phyloP scores from a whole-genome alignment of 2,888 invertebrate genomes.

The Theretra japonica region DNA sequence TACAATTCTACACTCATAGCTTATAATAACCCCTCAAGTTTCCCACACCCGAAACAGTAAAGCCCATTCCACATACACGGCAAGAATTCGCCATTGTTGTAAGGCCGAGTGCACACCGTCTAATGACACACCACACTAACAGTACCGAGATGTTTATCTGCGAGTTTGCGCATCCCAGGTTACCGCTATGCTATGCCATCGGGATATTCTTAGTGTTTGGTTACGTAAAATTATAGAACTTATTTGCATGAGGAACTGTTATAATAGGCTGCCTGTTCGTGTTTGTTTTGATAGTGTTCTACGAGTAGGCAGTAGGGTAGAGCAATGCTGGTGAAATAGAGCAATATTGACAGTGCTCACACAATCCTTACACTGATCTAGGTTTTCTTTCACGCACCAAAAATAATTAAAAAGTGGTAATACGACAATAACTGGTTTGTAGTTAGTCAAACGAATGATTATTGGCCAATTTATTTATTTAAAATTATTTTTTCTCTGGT shows the following conservation, averaged over 20 bases:
- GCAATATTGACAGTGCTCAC: too few relatives aligned
- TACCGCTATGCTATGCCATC: slow-evolving; percentile 45
- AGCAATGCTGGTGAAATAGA: too few relatives aligned
- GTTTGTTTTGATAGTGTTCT: not conserved
- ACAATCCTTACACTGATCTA: too few relatives aligned
- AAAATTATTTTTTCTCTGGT: too few relatives aligned
- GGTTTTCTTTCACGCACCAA: too few relatives aligned
- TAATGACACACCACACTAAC: slow-evolving; percentile 59
- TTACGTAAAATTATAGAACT: slow-evolving; percentile 23
- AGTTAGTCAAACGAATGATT: too few relatives aligned
- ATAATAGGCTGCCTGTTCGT: not conserved
- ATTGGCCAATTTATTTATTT: too few relatives aligned
- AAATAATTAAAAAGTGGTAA: too few relatives aligned
- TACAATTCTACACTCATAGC: too few relatives aligned
- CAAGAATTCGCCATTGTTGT: slow-evolving; percentile 30
- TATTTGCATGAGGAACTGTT: slow-evolving; percentile 11
- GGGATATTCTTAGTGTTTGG: slow-evolving; percentile 30
- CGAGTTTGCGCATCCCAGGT: slow-evolving; percentile 49
- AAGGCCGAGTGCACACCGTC: slow-evolving; percentile 36
- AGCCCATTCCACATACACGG: slow-evolving; percentile 22
- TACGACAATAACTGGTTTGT: too few relatives aligned
- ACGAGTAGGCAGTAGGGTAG: not conserved
- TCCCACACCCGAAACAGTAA: slow-evolving; percentile 9
- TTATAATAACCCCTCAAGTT: not conserved
- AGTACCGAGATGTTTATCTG: slow-evolving; percentile 69